Percentiles rank a stretch among this genome's conserved stretches.
Evolutionary conservation across 2,888 invertebrate species (phyloP).

Genomic region (Dascillus cervinus): DNA sequence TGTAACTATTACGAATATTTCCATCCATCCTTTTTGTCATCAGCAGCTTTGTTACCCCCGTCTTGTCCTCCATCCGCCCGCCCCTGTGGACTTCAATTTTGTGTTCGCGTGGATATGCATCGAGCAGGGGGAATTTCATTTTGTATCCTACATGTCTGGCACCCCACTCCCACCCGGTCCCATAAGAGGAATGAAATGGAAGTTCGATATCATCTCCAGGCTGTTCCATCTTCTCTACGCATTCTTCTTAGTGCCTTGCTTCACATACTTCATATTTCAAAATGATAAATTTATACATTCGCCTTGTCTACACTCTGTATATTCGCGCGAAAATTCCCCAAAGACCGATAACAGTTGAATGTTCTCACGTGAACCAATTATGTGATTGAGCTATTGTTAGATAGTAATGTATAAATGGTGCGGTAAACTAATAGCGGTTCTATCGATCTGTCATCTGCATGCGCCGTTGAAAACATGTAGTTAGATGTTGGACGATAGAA

Average conservation of each 20-base stretch:
- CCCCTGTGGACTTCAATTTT: conserved; percentile 37
- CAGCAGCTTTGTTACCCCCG: conserved; percentile 22
- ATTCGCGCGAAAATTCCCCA: conserved; percentile 9
- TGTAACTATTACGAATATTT: conserved; percentile 36
- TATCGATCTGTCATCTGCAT: conserved; percentile 12
- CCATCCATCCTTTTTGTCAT: conserved; percentile 33
- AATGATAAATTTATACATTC: conserved; percentile 23
- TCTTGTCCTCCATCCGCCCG: conserved; percentile 21
- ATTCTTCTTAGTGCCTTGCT: conserved; percentile 17
- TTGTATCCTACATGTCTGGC: conserved; percentile 38
- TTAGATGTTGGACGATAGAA: no score
- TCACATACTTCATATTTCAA: conserved; percentile 23
- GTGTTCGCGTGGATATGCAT: conserved; percentile 34
- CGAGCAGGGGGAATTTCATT: conserved; percentile 38
- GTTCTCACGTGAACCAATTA: conserved; percentile 18
- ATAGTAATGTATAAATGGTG: conserved; percentile 11
- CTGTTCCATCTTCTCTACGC: conserved; percentile 24
- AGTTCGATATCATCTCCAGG: conserved; percentile 35
- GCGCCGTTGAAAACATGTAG: no score
- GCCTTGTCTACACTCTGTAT: conserved; percentile 17
- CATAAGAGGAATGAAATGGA: conserved; percentile 35
- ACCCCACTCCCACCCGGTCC: conserved; percentile 25
- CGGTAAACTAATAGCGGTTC: conserved; percentile 17
- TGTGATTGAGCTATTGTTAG: conserved; percentile 8
- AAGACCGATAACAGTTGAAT: conserved; percentile 18